These are phyloP conservation scores for Eugnorisma glareosa DNA, from an alignment of 2,888 invertebrate genomes.

Conservation along the genomic window DNA sequence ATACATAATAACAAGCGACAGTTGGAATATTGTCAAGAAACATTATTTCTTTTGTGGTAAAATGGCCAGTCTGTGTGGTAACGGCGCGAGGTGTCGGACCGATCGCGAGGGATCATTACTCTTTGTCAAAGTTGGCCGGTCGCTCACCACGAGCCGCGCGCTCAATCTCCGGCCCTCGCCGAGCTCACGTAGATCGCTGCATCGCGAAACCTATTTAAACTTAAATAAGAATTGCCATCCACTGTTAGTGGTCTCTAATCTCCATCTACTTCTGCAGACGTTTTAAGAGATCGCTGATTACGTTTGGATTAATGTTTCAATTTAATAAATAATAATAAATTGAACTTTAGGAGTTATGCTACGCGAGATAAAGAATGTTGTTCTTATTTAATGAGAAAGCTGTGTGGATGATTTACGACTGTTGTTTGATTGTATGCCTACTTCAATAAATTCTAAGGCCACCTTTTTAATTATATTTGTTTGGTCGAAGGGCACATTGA, in stretches of 20 bases:
- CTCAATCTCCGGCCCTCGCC: constrained; percentile 77
- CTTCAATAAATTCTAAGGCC: background rate
- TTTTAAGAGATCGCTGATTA: constrained; percentile 27
- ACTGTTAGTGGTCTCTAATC: constrained; percentile 46
- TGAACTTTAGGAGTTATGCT: constrained; percentile 15
- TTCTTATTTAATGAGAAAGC: constrained; percentile 34
- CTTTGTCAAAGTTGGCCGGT: constrained; percentile 80
- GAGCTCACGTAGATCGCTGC: constrained; percentile 72
- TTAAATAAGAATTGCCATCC: constrained; percentile 77
- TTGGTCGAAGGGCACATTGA: background rate
- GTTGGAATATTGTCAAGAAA: constrained; percentile 30
- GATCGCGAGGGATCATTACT: constrained; percentile 77
- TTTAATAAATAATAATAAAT: constrained; percentile 23
- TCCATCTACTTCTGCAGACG: constrained; percentile 23
- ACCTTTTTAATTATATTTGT: background rate
- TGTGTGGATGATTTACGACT: constrained; percentile 30
- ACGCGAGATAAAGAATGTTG: constrained; percentile 18
- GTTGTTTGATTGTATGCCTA: constrained; percentile 11
- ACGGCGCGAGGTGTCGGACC: constrained; percentile 66
- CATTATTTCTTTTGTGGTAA: constrained; percentile 46
- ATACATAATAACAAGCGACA: constrained; percentile 12
- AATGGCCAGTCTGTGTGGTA: constrained; percentile 43
- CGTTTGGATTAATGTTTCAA: constrained; percentile 38
- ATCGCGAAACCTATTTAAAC: constrained; percentile 79
- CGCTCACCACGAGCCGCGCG: constrained; percentile 72